A percentile compares a stretch with the other conserved stretches of the same genome.
Conservation (phyloP, 2,888 invertebrate species). For the Dasysyrphus albostriatus region DNA sequence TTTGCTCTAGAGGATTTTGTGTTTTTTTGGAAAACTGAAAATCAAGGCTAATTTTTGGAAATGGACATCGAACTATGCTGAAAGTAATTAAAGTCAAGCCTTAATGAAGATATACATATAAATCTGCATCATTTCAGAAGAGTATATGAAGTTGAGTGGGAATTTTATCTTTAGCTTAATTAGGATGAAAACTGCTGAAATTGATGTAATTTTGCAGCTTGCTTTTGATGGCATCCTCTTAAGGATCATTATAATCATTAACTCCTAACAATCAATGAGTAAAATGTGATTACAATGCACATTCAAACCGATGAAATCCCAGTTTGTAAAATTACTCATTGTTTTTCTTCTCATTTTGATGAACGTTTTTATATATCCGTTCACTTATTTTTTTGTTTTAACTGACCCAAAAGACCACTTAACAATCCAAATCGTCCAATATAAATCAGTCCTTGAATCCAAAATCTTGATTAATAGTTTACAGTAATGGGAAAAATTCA, state of each 20-base stretch:
- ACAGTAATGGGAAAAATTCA: constrained; percentile 35
- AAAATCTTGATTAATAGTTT: constrained; percentile 50
- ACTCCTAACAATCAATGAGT: not conserved
- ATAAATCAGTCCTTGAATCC: constrained; percentile 40
- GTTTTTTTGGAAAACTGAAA: too few relatives aligned
- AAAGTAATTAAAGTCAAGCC: too few relatives aligned
- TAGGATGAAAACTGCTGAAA: too few relatives aligned
- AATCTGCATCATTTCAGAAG: too few relatives aligned
- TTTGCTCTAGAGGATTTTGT: too few relatives aligned
- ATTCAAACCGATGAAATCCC: not conserved
- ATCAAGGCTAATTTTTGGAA: too few relatives aligned
- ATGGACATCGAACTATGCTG: too few relatives aligned
- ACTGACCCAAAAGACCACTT: constrained; percentile 12
- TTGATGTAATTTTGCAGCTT: too few relatives aligned
- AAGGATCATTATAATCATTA: not conserved
- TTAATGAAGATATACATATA: too few relatives aligned
- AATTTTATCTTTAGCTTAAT: too few relatives aligned
- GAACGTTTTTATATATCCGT: not conserved
- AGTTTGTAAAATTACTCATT: not conserved
- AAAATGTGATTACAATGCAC: not conserved
- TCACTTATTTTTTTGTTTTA: not conserved
- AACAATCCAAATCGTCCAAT: constrained; percentile 19
- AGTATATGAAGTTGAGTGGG: too few relatives aligned
- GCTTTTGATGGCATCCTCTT: too few relatives aligned
- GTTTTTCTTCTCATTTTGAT: not conserved